A percentile compares a stretch with the other conserved stretches of the same genome.
Evolutionary conservation across 2,888 invertebrate genomes (phyloP).

Genomic region (Chydorus sphaericus): DNA sequence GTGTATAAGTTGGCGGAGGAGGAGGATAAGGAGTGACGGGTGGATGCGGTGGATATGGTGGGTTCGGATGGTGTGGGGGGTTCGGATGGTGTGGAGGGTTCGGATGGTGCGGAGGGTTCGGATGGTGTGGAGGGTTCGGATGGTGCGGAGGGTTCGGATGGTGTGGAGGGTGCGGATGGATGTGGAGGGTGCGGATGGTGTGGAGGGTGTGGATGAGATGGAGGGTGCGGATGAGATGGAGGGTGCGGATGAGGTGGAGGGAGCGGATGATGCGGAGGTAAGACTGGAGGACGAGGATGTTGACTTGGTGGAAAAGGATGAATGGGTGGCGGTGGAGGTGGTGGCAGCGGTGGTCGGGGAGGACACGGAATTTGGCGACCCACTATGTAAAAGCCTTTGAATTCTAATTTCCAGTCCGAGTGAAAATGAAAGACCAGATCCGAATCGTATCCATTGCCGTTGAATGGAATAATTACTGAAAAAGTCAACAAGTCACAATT

Average conservation of each 20-base stretch:
- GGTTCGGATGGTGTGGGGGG: not conserved
- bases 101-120: not conserved
- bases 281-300: not conserved
- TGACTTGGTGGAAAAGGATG: not conserved
- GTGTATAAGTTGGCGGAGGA: constrained; percentile 1
- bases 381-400: constrained; percentile 8
- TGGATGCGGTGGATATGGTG: too few relatives aligned
- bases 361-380: constrained; percentile 14
- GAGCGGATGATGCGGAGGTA: not conserved
- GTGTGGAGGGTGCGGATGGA: not conserved
- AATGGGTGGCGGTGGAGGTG: not conserved
- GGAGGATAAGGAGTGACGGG: not conserved
- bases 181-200: not conserved
- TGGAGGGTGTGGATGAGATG: not conserved
- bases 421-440: constrained; percentile 11
- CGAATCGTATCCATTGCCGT: not conserved
- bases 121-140: not conserved
- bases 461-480: not conserved
- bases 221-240: not conserved
- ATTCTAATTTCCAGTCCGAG: not conserved
- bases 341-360: not conserved
- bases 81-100: not conserved
- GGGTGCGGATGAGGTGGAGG: not conserved
- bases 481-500: not conserved
- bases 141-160: not conserved